Percentiles rank a stretch among this genome's conserved stretches.
Conservation (phyloP, 2,888 invertebrate genomes). For the Athalia circularis region DNA sequence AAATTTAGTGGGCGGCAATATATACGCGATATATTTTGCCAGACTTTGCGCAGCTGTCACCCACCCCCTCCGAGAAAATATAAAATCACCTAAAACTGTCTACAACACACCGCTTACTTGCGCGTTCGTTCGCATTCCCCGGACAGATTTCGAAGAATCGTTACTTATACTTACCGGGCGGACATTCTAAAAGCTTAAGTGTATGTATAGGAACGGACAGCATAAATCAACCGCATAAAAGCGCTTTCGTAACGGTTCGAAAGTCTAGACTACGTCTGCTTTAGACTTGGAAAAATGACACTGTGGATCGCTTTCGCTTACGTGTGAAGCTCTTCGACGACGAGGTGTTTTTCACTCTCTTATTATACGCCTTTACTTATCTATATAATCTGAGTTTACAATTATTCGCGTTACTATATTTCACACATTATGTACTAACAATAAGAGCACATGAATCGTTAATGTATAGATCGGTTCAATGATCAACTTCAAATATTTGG, state of each 20-base stretch:
- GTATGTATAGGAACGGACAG: not conserved
- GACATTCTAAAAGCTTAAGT: not conserved
- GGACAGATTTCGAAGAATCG: conserved; percentile 23
- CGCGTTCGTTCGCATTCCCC: conserved; percentile 2
- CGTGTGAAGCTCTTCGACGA: not conserved
- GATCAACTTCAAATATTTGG: conserved; percentile 62
- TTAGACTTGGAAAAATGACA: conserved; percentile 33
- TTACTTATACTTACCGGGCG: conserved; percentile 6
- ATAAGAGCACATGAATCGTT: conserved; percentile 5
- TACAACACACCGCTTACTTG: not conserved
- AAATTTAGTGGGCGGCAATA: conserved; percentile 35
- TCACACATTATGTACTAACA: not conserved
- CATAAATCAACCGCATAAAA: conserved; percentile 17
- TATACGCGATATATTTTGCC: conserved; percentile 25
- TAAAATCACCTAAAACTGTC: not conserved
- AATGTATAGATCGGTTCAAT: conserved; percentile 58
- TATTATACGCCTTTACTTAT: not conserved
- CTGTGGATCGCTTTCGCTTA: conserved; percentile 1
- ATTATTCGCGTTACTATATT: not conserved
- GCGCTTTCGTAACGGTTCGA: conserved; percentile 33
- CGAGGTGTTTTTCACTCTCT: not conserved
- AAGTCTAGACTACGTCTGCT: conserved; percentile 42
- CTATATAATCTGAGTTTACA: not conserved
- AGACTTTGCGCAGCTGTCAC: conserved; percentile 40
- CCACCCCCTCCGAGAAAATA: conserved; percentile 12